A percentile compares a stretch with the other conserved stretches of the same genome.
phyloP scores from a whole-genome alignment of 2,888 invertebrate species.

The Pomacea canaliculata region DNA sequence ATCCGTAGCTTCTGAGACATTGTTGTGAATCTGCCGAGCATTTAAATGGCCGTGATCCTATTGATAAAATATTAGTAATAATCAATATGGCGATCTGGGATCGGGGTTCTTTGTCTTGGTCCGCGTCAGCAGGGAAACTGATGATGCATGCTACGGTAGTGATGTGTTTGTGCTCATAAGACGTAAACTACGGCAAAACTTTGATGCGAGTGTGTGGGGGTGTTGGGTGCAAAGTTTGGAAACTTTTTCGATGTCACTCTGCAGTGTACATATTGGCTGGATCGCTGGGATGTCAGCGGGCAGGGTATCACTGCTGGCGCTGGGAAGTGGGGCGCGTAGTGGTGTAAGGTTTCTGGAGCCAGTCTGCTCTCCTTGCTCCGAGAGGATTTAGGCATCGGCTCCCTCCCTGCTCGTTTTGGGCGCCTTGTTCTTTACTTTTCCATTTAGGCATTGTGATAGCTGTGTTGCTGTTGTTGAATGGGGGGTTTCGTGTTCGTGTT shows the following conservation, averaged over 20 bases:
- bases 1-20: constrained; percentile 3
- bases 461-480: not conserved
- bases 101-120: constrained; percentile 37
- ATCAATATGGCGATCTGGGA: constrained; percentile 56
- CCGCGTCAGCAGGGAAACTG: constrained; percentile 25
- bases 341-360: constrained; percentile 27
- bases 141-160: constrained; percentile 9
- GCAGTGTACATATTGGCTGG: constrained; percentile 16
- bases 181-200: not conserved
- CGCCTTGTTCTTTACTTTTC: constrained; percentile 1
- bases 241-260: constrained; percentile 30
- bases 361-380: constrained; percentile 13
- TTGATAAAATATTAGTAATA: constrained; percentile 54
- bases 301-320: constrained; percentile 12
- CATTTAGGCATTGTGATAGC: not conserved
- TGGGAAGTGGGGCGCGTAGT: constrained; percentile 25
- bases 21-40: constrained; percentile 6
- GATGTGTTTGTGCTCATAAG: not conserved
- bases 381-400: constrained; percentile 24
- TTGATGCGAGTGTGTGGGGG: not conserved
- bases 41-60: constrained; percentile 39
- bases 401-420: constrained; percentile 4
- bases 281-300: constrained; percentile 12
- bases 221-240: constrained; percentile 30
- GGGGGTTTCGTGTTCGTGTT: not conserved